A percentile compares a stretch with the other conserved stretches of the same genome.
Evolutionary conservation across 2,113 vertebrate genomes (phyloP).

Genomic region (Regulus satrapa): DNA sequence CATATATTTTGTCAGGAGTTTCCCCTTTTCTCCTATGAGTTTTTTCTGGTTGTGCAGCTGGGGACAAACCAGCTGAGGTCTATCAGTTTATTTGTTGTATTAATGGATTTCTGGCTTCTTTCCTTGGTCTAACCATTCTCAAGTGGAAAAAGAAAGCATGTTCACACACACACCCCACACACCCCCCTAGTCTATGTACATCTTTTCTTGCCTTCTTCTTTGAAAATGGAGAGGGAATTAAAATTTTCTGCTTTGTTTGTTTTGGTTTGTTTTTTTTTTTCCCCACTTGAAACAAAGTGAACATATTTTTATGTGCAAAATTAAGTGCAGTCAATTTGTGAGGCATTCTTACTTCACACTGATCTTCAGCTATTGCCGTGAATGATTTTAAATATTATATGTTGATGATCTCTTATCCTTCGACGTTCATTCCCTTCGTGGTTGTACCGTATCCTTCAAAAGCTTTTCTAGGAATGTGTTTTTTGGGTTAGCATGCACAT

Average conservation of each 20-base stretch:
- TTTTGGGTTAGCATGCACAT: not conserved
- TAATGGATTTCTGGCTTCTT: not conserved
- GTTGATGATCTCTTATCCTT: not conserved
- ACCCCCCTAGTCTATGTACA: fast-evolving
- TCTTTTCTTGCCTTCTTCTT: not conserved
- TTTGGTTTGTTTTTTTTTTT: not conserved
- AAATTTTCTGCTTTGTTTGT: not conserved
- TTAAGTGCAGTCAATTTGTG: fast-evolving
- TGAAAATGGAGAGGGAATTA: not conserved
- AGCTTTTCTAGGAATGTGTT: not conserved
- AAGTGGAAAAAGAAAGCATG: not conserved
- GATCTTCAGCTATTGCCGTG: not conserved
- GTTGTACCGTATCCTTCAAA: not conserved
- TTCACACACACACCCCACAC: fast-evolving
- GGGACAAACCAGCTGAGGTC: not conserved
- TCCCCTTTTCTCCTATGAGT: not conserved
- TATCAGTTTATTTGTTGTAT: not conserved
- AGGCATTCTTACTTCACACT: not conserved
- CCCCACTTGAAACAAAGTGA: not conserved
- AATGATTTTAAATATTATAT: not conserved
- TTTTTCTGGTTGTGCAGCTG: not conserved
- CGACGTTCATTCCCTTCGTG: not conserved
- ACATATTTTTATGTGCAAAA: not conserved
- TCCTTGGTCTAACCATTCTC: not conserved
- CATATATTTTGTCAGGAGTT: not conserved